Conservation (phyloP, 2,113 vertebrate genomes). For the Syrrhaptes paradoxus region DNA sequence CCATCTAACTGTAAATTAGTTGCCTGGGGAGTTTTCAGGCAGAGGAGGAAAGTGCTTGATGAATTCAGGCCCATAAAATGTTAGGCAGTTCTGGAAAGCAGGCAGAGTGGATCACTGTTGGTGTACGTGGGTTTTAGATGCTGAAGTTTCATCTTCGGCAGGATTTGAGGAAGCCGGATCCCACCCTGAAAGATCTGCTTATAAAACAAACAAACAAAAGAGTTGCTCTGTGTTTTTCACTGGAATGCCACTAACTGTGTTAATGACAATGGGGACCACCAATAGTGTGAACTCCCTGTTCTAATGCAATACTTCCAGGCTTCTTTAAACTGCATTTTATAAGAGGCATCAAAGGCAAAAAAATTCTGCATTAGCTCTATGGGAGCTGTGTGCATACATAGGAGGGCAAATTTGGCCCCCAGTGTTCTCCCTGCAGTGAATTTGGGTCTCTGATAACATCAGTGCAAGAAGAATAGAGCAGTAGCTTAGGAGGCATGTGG, state of each 20-base stretch:
- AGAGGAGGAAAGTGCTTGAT: not conserved
- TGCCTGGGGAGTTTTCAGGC: not conserved
- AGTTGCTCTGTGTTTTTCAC: constrained; percentile 43
- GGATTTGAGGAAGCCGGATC: not conserved
- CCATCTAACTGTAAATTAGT: not conserved
- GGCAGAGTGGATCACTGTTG: not conserved
- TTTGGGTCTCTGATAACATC: constrained; percentile 62
- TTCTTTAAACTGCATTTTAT: constrained; percentile 36
- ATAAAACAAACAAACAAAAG: constrained; percentile 61
- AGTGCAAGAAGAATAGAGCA: constrained; percentile 63
- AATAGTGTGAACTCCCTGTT: constrained; percentile 59
- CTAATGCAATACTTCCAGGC: constrained; percentile 69
- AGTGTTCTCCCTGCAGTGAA: constrained; percentile 43
- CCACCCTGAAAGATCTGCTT: constrained; percentile 54
- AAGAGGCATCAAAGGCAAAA: constrained; percentile 46
- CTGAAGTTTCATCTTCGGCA: not conserved
- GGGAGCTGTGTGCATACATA: constrained; percentile 51
- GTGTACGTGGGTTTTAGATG: not conserved
- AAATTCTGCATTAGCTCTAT: constrained; percentile 51
- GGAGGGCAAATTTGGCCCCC: constrained; percentile 54
- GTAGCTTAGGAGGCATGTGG: constrained; percentile 71
- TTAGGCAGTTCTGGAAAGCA: not conserved
- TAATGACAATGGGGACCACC: constrained; percentile 56
- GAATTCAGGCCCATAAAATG: not conserved
- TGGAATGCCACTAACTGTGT: constrained; percentile 60